Percentiles rank a stretch among this genome's conserved stretches.
These are phyloP conservation scores for Pipistrellus pipistrellus DNA, from an alignment of 2,797 vertebrate genomes.

Conservation along the genomic window DNA sequence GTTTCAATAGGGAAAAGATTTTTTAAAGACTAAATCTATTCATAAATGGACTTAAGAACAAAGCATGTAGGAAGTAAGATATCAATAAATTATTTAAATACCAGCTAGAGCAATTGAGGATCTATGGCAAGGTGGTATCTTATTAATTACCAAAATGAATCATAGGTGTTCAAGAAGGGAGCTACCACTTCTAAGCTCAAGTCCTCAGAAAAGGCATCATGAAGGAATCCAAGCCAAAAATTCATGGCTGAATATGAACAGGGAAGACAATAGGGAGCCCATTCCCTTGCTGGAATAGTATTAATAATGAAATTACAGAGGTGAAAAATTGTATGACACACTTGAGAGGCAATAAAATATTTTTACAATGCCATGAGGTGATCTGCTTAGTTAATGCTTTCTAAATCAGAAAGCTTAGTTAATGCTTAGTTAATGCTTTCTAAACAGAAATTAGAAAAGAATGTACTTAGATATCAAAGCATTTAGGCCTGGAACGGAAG, in stretches of 20 bases:
- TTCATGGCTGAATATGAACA: neutral
- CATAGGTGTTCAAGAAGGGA: neutral
- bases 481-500: neutral
- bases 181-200: neutral
- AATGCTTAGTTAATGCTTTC: neutral
- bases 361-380: neutral
- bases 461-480: neutral
- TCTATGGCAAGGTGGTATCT: neutral
- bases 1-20: neutral
- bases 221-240: neutral
- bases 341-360: conserved; percentile 18
- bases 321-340: neutral
- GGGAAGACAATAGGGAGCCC: neutral
- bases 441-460: conserved; percentile 37
- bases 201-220: neutral
- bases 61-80: conserved; percentile 53
- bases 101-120: neutral
- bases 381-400: neutral
- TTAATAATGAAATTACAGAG: neutral
- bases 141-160: conserved; percentile 2
- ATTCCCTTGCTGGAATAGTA: neutral
- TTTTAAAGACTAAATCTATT: neutral
- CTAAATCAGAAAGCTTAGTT: neutral
- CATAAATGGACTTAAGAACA: neutral
- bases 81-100: conserved; percentile 9